Evolutionary conservation across 2,797 vertebrate genomes (phyloP).

Genomic region (Sciaenops ocellatus): DNA sequence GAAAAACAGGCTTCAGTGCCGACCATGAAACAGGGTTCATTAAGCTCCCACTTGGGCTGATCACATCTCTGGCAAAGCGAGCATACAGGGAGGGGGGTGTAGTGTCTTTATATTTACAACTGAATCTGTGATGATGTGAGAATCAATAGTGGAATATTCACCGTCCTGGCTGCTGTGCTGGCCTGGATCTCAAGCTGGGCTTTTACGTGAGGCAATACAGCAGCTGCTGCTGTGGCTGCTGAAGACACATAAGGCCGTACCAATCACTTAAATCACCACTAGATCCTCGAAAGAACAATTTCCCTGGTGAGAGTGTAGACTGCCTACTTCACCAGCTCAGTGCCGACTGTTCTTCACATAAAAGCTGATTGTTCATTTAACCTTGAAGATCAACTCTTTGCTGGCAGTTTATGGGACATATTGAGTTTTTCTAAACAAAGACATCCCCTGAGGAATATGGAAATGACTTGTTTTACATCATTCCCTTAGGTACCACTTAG

Average conservation of each 20-base stretch:
- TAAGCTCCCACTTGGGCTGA: slow-evolving; percentile 74
- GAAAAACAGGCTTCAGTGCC: slow-evolving; percentile 75
- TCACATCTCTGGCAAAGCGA: slow-evolving; percentile 75
- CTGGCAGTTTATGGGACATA: slow-evolving; percentile 63
- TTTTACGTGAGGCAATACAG: slow-evolving; percentile 69
- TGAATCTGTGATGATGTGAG: slow-evolving; percentile 62
- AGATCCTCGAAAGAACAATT: slow-evolving; percentile 70
- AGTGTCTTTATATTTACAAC: slow-evolving; percentile 69
- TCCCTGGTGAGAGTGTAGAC: slow-evolving; percentile 61
- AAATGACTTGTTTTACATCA: slow-evolving; percentile 70
- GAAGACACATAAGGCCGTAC: slow-evolving; percentile 60
- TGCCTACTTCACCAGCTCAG: slow-evolving; percentile 29
- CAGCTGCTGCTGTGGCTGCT: slow-evolving; percentile 54
- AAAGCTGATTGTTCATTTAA: slow-evolving; percentile 68
- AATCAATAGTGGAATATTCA: slow-evolving; percentile 81
- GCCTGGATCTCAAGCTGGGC: slow-evolving; percentile 67
- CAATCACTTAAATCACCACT: slow-evolving; percentile 71
- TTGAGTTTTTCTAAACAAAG: slow-evolving; percentile 68
- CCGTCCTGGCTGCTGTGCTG: slow-evolving; percentile 48
- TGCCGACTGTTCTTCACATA: slow-evolving; percentile 60
- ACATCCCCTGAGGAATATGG: slow-evolving; percentile 50
- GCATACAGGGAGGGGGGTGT: slow-evolving; percentile 50
- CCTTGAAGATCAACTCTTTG: slow-evolving; percentile 72
- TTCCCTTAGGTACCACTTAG: slow-evolving; percentile 52
- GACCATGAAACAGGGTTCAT: slow-evolving; percentile 78